Base-by-base conservation (phyloP, 2,888 invertebrate species). In the Bimastos eiseni region DNA sequence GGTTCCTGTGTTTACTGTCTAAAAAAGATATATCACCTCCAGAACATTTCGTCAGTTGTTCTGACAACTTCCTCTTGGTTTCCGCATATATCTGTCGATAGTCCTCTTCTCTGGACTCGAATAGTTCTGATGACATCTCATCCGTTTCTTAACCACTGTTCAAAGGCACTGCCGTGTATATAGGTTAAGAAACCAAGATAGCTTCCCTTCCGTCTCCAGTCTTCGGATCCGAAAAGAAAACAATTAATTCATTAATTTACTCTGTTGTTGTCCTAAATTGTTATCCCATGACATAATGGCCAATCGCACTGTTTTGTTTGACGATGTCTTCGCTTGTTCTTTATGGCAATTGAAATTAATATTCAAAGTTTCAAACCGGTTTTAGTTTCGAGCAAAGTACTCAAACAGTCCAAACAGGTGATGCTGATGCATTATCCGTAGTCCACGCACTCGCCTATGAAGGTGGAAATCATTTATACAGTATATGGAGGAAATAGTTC, bases 31-130 rank as follows among this genome's bases (percentile, higher is more conserved):
- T 24, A 30, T 11, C 30, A 70, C 70, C 70, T 70, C 70, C 70
- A 1, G 70, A 70, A n/a, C 70, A 70, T 70, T n/a, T 70, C n/a
- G 70, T 30, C 70, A 70, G 70, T n/a, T 70, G 70, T n/a, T 70
- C 70, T 70, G 70, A 70, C 13, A 70, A n/a, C 70, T 70, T 70
- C 70, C 70, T 70, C 70, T n/a, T 70, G 70, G 70, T n/a, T 70
- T 70, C 70, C 70, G n/a, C 70, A n/a, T 70, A 70, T 30, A 70
- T 70, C n/a, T 70, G 70, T 30, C 70, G 70, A 70, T 70, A 70
- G 70, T 70, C 70, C 70, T 70, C 70, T n/a, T 70, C 30, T 70
- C 70, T 70, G 8, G 70, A n/a, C n/a, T 70, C 70, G 70, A 70
- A 70, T 13, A 70, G 70, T 70, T 70, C 70, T 17, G 70, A 70